Evolutionary conservation across 1,140 invertebrate species (phyloP).

Genomic region (Drosophila subpulchrella): DNA sequence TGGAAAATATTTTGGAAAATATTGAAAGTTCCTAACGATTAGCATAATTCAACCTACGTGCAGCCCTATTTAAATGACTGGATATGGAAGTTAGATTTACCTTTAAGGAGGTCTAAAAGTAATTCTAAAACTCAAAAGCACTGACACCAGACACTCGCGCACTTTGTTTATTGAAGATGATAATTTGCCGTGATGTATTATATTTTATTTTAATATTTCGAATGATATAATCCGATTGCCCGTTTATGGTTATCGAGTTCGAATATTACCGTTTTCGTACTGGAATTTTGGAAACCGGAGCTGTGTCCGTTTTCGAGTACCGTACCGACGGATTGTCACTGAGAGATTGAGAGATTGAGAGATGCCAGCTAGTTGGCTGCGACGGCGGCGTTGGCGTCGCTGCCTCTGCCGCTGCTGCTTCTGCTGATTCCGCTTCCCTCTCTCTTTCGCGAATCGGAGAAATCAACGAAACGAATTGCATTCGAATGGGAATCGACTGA

Average conservation of each 20-base stretch:
- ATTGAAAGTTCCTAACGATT: not conserved
- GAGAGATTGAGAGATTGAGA: slow-evolving; percentile 58
- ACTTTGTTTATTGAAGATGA: slow-evolving; percentile 32
- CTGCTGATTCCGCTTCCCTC: slow-evolving; percentile 2
- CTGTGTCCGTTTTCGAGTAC: slow-evolving; percentile 42
- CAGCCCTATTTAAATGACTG: not conserved
- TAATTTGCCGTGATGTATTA: slow-evolving; percentile 24
- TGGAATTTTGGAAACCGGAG: slow-evolving; percentile 32
- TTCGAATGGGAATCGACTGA: slow-evolving; percentile 75
- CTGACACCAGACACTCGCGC: slow-evolving; percentile 45
- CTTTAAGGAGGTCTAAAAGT: slow-evolving; percentile 21
- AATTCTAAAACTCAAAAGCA: slow-evolving; percentile 27
- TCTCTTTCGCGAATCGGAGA: slow-evolving; percentile 55
- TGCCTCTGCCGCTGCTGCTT: slow-evolving; percentile 16
- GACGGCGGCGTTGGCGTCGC: slow-evolving; percentile 42
- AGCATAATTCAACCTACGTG: not conserved
- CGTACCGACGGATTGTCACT: slow-evolving; percentile 77
- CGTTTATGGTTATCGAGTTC: slow-evolving; percentile 6
- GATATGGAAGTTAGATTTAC: slow-evolving; percentile 27
- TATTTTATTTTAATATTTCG: slow-evolving; percentile 11
- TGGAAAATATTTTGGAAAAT: not conserved
- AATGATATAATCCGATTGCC: slow-evolving; percentile 14
- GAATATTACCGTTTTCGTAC: slow-evolving; percentile 21
- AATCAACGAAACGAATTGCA: slow-evolving; percentile 82
- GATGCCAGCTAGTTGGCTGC: slow-evolving; percentile 43